Base-by-base conservation (phyloP, 2,888 invertebrate genomes). In the Cephus sareptanus region DNA sequence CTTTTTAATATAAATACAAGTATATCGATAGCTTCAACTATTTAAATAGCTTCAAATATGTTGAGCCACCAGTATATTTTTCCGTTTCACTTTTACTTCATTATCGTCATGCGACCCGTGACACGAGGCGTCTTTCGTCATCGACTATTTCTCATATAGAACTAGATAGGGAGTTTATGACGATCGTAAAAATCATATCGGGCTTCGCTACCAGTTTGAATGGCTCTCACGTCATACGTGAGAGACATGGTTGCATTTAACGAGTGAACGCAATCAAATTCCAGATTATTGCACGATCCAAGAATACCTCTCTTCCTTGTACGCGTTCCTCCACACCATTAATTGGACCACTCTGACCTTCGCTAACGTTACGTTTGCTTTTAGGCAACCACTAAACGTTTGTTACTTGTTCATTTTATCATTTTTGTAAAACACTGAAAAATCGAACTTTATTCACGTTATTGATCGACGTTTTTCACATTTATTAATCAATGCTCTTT, bases 281-380 rank as follows among this genome's bases (percentile, higher is more conserved):
- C 30, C 71, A 73, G 30, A 56, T 33, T 40, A 31, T 70, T 76
- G 81, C 81, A 85, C 82, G 85, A 82, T 88, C 88, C 89, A 88
- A 89, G 87, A 90, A 89, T 90, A 90, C 84, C 80, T 30, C 85
- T 34, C 70, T 33, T 81, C 81, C 79, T 74, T 79, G 79, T 80
- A 76, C 79, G 79, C 69, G 70, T 74, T 56, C 56, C 77, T 69
- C 15, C 77, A 75, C 30, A 23, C 37, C 6, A 23, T 56, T 56
- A 56, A 56, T 56, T 56, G 23, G 40, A 56, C 1, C 40, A 23
- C 40, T n/a, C 12, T n/a, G 35, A 74, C 74, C 74, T 74, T 35
- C 34, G 35, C 23, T 0, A 23, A 56, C 9, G 23, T 23, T 23
- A 56, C 40, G 9, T 56, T 56, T 15, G 40, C 23, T 56, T 56